A percentile compares a stretch with the other conserved stretches of the same genome.
Conservation (phyloP, 2,888 invertebrate species). For the Falcaria lacertinaria region DNA sequence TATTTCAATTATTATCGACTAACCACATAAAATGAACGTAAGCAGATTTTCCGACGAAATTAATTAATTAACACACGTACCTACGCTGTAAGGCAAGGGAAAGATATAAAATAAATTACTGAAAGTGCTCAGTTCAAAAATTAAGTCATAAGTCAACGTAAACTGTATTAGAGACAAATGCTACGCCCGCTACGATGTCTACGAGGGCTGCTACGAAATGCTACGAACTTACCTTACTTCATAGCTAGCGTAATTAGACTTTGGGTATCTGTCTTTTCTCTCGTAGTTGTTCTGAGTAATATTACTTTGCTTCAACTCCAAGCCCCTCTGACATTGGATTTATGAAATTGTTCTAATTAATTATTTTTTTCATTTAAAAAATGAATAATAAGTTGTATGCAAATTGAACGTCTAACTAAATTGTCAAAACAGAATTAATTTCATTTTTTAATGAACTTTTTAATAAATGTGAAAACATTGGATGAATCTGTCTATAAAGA, state of each 20-base stretch:
- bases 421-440: too few species aligned
- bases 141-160: constrained; percentile 38
- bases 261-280: constrained; percentile 33
- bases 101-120: constrained; percentile 15
- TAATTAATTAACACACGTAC: background rate
- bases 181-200: constrained; percentile 29
- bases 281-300: constrained; percentile 30
- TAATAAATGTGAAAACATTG: too few species aligned
- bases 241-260: constrained; percentile 45
- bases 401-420: too few species aligned
- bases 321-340: constrained; percentile 25
- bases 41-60: background rate
- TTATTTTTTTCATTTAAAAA: background rate
- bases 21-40: too few species aligned
- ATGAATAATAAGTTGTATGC: background rate
- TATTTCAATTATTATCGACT: too few species aligned
- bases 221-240: constrained; percentile 38
- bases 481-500: too few species aligned
- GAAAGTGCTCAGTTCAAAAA: constrained; percentile 28
- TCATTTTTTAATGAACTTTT: too few species aligned
- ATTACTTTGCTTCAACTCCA: constrained; percentile 33
- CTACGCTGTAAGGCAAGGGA: constrained; percentile 4
- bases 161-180: constrained; percentile 41
- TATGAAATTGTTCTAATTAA: constrained; percentile 25
- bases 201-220: constrained; percentile 24